A percentile compares a stretch with the other conserved stretches of the same genome.
These are phyloP conservation scores for Tachycineta bicolor DNA, from an alignment of 2,113 vertebrate genomes.

Conservation along the genomic window DNA sequence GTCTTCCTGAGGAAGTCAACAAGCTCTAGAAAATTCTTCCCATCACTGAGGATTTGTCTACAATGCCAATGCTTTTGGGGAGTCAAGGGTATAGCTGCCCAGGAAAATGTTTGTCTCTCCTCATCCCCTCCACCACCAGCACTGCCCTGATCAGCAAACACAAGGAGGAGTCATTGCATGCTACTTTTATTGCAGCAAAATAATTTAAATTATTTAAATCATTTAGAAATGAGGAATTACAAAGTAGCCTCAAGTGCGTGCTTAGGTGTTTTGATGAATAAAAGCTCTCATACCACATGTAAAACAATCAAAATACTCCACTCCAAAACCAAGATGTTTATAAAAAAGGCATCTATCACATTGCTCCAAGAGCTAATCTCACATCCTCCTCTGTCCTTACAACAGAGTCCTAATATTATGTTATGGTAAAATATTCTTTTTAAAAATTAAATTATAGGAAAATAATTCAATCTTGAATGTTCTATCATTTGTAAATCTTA, in stretches of 20 bases:
- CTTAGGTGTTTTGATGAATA: not conserved
- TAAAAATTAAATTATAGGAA: not conserved
- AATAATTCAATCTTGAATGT: not conserved
- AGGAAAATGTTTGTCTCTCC: not conserved
- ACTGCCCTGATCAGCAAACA: not conserved
- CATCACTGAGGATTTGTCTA: not conserved
- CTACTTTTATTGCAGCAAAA: not conserved
- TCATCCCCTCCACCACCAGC: not conserved
- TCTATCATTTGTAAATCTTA: not conserved
- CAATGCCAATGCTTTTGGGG: rapidly evolving
- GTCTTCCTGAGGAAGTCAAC: not conserved
- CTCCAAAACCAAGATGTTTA: not conserved
- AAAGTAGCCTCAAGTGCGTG: not conserved
- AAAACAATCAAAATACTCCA: not conserved
- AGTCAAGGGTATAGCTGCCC: not conserved
- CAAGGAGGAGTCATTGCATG: not conserved
- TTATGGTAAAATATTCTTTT: not conserved
- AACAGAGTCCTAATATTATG: not conserved
- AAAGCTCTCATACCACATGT: not conserved
- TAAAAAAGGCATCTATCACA: not conserved
- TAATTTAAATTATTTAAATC: not conserved
- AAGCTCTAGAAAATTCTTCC: not conserved
- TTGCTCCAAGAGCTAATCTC: not conserved
- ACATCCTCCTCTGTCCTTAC: not conserved
- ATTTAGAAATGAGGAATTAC: not conserved